phyloP scores from a whole-genome alignment of 2,888 invertebrate species.

The Parnassius mnemosyne region DNA sequence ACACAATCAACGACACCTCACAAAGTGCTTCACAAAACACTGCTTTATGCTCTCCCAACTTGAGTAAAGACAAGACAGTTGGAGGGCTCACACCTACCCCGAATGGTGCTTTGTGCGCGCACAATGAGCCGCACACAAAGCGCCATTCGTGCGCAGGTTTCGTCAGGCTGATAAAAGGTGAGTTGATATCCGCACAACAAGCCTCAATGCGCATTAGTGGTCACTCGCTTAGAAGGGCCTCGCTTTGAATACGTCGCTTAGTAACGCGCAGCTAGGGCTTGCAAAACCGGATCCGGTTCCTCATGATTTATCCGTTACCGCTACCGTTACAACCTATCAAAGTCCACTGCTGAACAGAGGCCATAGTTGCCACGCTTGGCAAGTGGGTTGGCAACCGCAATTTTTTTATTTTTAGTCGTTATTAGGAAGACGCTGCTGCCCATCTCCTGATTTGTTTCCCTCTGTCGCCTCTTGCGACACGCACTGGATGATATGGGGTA shows the following conservation, averaged over 20 bases:
- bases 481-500: too few species aligned
- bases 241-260: not conserved
- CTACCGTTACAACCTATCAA: too few species aligned
- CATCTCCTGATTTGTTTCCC: too few species aligned
- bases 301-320: too few species aligned
- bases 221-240: slow-evolving; percentile 31
- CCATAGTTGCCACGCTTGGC: too few species aligned
- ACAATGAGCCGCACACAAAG: slow-evolving; percentile 36
- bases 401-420: too few species aligned
- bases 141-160: slow-evolving; percentile 30
- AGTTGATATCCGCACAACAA: slow-evolving; percentile 26
- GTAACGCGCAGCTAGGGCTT: not conserved
- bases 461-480: too few species aligned
- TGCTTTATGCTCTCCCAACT: slow-evolving; percentile 30
- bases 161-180: slow-evolving; percentile 36
- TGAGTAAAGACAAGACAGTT: slow-evolving; percentile 33
- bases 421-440: too few species aligned
- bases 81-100: slow-evolving; percentile 34
- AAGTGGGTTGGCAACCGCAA: too few species aligned
- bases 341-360: too few species aligned
- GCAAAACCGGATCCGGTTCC: too few species aligned
- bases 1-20: slow-evolving; percentile 38
- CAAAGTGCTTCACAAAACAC: slow-evolving; percentile 36
- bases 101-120: slow-evolving; percentile 33
- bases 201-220: slow-evolving; percentile 28